Base-by-base conservation (phyloP, 2,797 vertebrate species). In the Channa striata region DNA sequence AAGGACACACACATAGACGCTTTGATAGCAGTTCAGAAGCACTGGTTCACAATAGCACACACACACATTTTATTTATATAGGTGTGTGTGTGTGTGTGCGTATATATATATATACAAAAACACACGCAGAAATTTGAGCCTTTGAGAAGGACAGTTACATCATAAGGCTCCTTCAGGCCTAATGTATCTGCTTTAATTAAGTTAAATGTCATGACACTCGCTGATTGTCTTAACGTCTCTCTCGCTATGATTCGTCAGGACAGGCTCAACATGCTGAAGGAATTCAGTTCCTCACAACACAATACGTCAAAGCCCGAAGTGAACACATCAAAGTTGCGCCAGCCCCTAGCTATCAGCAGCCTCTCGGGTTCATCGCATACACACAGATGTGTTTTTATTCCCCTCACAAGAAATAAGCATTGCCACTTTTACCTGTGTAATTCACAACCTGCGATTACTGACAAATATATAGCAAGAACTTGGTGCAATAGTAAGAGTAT, bases 101-200 rank as follows among this genome's bases (percentile, higher is more conserved):
- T n/a, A n/a, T n/a, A n/a, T n/a, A n/a, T n/a, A n/a, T n/a, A n/a
- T n/a, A n/a, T n/a, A n/a, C n/a, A n/a, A n/a, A n/a, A n/a, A n/a
- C n/a, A n/a, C n/a, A n/a, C n/a, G n/a, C n/a, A n/a, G n/a, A n/a
- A n/a, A 47, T 81, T 77, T 21, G 12, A 76, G 78, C 82, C 82
- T 89, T 91, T 74, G 51, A 77, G 4, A 30, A 4, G 83, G 78
- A 58, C 52, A 33, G 57, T 86, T 86, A 78, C 37, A 82, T 90
- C 85, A 85, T 61, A 49, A 64, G 83, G 87, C 74, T 87, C 84
- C 82, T 77, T 76, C 82, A 88, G 82, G 84, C 82, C 54, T 79
- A 66, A 88, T 87, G 87, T 77, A 91, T 93, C 89, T 3, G 7
- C 64, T 91, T 84, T 90, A 92, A 90, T 94, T 91, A 90, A 91